Base-by-base conservation (phyloP, 2,888 invertebrate species). In the Nymphalis urticae region DNA sequence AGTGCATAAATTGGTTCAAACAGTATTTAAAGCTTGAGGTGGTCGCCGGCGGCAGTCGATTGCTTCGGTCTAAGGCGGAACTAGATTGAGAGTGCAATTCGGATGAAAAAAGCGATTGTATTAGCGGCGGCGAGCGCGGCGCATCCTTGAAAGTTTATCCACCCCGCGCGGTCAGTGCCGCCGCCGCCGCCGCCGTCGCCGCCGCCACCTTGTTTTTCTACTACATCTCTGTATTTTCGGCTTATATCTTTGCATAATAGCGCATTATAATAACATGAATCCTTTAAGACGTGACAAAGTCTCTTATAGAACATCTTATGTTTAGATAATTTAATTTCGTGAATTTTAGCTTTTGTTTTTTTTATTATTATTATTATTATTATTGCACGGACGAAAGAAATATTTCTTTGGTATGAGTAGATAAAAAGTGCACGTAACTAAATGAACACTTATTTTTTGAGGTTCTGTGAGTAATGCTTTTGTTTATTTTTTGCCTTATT, bases 61-160 rank as follows among this genome's bases (percentile, higher is more conserved):
- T 27, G 27, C 19, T 64, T 42, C 24, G 61, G 48, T 64, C 62
- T 50, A 62, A 69, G 60, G 58, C 73, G 75, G 75, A 75, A 83
- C 80, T 82, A 79, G 77, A 78, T 72, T 75, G 75, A 74, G 76
- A 76, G 73, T 83, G 83, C 83, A 83, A 76, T 80, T 80, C 72
- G 77, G 75, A 71, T 70, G 73, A 73, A 80, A 78, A 80, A 80
- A 79, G 67, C 59, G 66, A 65, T 62, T 62, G 66, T 64, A 69
- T 58, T 59, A 51, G 64, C 63, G 70, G 61, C 50, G 61, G 69
- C 68, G 68, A 65, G 66, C 67, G 65, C 63, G 78, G 79, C 81
- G 82, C 85, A 84, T 82, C 88, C 88, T 87, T 86, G 88, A 88
- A 79, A 86, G 88, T 85, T 85, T 82, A 85, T 79, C 84, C 83